A percentile compares a stretch with the other conserved stretches of the same genome.
phyloP scores from a whole-genome alignment of 92 coral and sea anemone species.

The Umimayanthus kanabou region DNA sequence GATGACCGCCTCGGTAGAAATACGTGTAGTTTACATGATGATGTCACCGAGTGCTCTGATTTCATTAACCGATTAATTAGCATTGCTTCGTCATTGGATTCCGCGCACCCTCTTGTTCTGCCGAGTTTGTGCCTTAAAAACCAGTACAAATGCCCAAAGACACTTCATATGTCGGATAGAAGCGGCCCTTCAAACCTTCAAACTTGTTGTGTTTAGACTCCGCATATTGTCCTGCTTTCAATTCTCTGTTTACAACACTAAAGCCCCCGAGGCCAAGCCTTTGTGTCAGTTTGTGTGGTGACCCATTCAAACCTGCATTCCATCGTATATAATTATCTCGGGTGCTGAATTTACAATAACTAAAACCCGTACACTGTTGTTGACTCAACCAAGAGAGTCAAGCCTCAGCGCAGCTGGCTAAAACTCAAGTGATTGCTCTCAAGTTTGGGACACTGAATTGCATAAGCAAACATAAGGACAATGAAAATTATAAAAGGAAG shows the following conservation, averaged over 20 bases:
- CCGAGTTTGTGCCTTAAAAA: background rate
- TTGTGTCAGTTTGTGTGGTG: slow-evolving; percentile 18
- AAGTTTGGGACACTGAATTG: background rate
- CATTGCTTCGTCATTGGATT: slow-evolving; percentile 4
- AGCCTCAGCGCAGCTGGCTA: background rate
- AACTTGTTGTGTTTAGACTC: slow-evolving; percentile 3
- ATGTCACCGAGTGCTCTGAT: slow-evolving; percentile 40
- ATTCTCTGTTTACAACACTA: background rate
- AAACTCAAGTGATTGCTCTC: slow-evolving; percentile 8
- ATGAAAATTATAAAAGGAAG: background rate
- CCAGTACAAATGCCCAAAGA: background rate
- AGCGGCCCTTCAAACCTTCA: background rate
- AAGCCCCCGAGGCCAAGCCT: slow-evolving; percentile 26
- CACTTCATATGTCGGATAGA: background rate
- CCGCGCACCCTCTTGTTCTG: background rate
- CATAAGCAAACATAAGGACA: slow-evolving; percentile 13
- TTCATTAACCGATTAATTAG: slow-evolving; percentile 40
- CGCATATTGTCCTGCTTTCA: slow-evolving; percentile 25
- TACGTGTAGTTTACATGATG: slow-evolving; percentile 40
- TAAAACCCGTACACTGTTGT: background rate
- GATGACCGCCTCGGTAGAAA: slow-evolving; percentile 23
- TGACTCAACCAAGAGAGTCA: background rate
- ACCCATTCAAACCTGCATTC: slow-evolving; percentile 35
- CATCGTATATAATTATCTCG: background rate
- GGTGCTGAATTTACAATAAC: slow-evolving; percentile 2